These are phyloP conservation scores for Serinus canaria DNA, from an alignment of 2,113 vertebrate species.

Conservation along the genomic window DNA sequence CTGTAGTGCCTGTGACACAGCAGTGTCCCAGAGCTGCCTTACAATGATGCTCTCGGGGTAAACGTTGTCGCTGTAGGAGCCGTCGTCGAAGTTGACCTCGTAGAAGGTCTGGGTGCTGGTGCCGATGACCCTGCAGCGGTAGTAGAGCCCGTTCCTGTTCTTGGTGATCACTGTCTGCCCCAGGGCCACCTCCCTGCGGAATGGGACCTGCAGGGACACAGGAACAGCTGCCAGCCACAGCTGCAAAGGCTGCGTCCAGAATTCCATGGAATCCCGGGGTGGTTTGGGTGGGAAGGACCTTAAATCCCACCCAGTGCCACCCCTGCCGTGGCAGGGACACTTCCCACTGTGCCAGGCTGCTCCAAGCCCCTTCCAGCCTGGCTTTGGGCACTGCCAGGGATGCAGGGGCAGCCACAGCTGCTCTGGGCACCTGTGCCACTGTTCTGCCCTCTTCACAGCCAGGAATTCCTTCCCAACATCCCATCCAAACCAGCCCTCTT, in stretches of 20 bases:
- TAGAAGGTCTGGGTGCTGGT: conserved; percentile 87
- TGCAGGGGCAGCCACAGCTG: background rate
- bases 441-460: background rate
- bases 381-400: background rate
- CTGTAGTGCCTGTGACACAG: accelerated
- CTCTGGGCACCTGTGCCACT: background rate
- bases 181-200: conserved; percentile 73
- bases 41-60: conserved; percentile 91
- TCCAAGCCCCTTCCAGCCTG: accelerated
- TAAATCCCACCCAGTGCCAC: accelerated
- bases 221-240: too few relatives aligned
- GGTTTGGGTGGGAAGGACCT: background rate
- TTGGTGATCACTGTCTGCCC: conserved; percentile 91
- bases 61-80: conserved; percentile 95
- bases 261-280: accelerated
- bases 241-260: accelerated
- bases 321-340: background rate
- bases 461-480: background rate
- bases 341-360: accelerated
- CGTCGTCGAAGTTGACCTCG: conserved; percentile 94
- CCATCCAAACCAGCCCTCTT: background rate
- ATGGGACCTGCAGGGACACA: background rate
- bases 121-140: conserved; percentile 89
- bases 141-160: conserved; percentile 87
- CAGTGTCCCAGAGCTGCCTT: conserved; percentile 46